These are phyloP conservation scores for Cantharis rufa DNA, from an alignment of 2,888 invertebrate genomes.

Conservation along the genomic window DNA sequence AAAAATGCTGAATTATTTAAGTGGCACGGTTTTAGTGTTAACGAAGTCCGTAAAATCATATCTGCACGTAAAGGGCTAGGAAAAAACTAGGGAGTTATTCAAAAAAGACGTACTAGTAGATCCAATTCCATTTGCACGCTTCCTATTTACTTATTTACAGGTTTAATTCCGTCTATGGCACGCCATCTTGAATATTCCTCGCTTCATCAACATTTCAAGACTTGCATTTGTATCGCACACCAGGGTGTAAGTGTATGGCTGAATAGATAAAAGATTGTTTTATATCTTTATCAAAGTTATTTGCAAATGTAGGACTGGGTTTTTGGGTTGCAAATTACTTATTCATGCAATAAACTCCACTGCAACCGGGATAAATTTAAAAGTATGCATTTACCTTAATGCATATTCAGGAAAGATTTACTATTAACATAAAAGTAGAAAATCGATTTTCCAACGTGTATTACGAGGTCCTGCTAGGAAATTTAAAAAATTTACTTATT, in stretches of 20 bases:
- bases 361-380: background rate
- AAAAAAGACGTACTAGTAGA: slow-evolving; percentile 17
- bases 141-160: slow-evolving; percentile 46
- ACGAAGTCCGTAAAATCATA: background rate
- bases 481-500: no score
- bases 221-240: slow-evolving; percentile 29
- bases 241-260: slow-evolving; percentile 32
- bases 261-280: slow-evolving; percentile 32
- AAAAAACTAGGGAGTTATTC: slow-evolving; percentile 7
- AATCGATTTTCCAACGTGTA: background rate
- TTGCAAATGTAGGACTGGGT: background rate
- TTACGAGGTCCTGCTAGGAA: background rate
- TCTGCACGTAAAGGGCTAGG: background rate
- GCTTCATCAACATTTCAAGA: slow-evolving; percentile 48
- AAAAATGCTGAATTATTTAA: background rate
- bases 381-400: background rate
- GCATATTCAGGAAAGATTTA: background rate
- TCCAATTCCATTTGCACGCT: slow-evolving; percentile 36
- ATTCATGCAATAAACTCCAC: background rate
- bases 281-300: background rate
- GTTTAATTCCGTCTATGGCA: slow-evolving; percentile 47
- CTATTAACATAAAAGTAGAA: background rate
- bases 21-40: background rate
- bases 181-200: slow-evolving; percentile 42
- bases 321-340: background rate